phyloP scores from a whole-genome alignment of 2,888 invertebrate genomes.

The Agrotis ipsilon region DNA sequence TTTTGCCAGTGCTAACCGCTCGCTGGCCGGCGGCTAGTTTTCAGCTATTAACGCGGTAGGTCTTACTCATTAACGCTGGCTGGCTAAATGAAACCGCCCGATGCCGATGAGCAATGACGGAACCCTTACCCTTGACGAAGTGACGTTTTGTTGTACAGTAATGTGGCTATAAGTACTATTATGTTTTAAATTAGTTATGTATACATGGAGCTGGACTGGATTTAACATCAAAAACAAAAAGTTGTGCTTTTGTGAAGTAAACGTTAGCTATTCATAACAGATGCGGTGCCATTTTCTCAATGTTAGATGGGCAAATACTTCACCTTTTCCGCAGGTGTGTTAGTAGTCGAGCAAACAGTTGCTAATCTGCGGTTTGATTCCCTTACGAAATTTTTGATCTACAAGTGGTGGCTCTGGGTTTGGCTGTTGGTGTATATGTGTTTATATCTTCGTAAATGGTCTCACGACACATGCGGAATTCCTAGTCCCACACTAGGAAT shows the following conservation, averaged over 20 bases:
- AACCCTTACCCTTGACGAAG: constrained; percentile 71
- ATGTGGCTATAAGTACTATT: constrained; percentile 18
- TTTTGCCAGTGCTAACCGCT: constrained; percentile 78
- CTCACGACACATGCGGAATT: too few relatives aligned
- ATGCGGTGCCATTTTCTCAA: too few relatives aligned
- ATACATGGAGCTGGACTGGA: background rate
- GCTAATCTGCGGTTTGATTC: too few relatives aligned
- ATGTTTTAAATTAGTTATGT: constrained; percentile 3
- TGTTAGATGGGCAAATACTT: too few relatives aligned
- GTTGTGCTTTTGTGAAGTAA: too few relatives aligned
- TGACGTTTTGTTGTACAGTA: constrained; percentile 58
- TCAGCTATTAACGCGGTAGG: constrained; percentile 88
- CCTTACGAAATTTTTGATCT: too few relatives aligned
- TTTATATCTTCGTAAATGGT: too few relatives aligned
- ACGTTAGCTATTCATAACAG: background rate
- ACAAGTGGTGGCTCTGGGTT: too few relatives aligned
- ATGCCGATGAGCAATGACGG: constrained; percentile 69
- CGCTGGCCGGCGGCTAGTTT: constrained; percentile 86
- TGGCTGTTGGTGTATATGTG: too few relatives aligned
- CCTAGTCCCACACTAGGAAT: too few relatives aligned
- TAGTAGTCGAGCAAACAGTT: too few relatives aligned
- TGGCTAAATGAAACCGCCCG: constrained; percentile 85
- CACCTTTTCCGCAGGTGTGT: too few relatives aligned
- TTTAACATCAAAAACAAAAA: background rate
- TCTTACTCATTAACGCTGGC: constrained; percentile 87